Conservation (phyloP, 2,797 vertebrate species). For the Scolopax rusticola region DNA sequence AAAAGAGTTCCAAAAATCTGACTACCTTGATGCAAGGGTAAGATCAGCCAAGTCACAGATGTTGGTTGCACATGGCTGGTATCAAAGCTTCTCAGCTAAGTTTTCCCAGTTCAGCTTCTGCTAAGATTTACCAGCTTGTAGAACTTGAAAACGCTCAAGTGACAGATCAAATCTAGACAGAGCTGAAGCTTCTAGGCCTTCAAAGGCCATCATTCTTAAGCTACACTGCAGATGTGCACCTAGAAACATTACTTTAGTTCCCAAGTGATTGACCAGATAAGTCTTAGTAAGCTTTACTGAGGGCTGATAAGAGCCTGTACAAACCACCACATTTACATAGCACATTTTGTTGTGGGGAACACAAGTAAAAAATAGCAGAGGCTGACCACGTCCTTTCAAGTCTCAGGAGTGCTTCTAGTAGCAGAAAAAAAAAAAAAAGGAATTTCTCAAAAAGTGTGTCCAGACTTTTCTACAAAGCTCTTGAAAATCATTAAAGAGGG, state of each 20-base stretch:
- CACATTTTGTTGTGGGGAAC: not conserved
- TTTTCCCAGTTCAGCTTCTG: not conserved
- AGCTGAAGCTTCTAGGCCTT: not conserved
- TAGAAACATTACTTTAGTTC: not conserved
- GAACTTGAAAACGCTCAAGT: not conserved
- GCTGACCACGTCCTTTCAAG: not conserved
- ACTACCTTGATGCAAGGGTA: not conserved
- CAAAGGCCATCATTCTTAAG: not conserved
- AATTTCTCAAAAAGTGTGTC: not conserved
- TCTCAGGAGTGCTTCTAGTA: accelerated
- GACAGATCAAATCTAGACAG: not conserved
- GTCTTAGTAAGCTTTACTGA: not conserved
- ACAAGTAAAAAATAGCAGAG: not conserved
- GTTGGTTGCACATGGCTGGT: accelerated
- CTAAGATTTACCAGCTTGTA: not conserved
- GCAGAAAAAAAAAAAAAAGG: accelerated
- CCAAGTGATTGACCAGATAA: not conserved
- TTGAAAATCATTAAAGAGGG: not conserved
- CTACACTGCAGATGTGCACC: not conserved
- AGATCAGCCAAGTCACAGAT: not conserved
- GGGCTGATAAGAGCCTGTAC: not conserved
- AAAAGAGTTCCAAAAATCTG: not conserved
- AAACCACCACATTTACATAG: not conserved
- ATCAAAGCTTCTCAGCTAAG: not conserved
- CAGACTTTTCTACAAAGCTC: not conserved